Evolutionary conservation across 53 echinoderm and acorn worm genomes (phyloP).

Genomic region (Mesocentrotus franciscanus): DNA sequence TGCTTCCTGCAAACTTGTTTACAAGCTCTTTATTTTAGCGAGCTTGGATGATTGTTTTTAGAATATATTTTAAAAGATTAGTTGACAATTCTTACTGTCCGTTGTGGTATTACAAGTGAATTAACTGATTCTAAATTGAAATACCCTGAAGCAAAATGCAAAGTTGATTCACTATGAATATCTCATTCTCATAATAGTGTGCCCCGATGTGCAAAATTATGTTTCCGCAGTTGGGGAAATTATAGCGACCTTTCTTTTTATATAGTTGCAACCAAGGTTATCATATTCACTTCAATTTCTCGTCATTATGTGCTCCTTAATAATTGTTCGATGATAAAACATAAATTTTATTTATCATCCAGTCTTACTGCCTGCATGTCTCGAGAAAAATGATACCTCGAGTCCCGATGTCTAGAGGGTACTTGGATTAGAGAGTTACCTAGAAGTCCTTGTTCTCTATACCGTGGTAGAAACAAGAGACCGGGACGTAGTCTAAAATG

Average conservation of each 20-base stretch:
- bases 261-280: not conserved
- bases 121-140: too few relatives aligned
- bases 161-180: too few relatives aligned
- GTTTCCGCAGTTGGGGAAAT: not conserved
- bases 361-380: conserved; percentile 13
- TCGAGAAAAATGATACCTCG: not conserved
- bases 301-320: not conserved
- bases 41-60: too few relatives aligned
- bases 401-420: not conserved
- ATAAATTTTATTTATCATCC: not conserved
- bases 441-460: too few relatives aligned
- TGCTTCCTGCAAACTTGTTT: not conserved
- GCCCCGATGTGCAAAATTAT: not conserved
- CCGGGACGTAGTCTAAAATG: too few relatives aligned
- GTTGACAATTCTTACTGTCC: too few relatives aligned
- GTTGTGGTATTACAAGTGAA: too few relatives aligned
- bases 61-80: too few relatives aligned
- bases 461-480: too few relatives aligned
- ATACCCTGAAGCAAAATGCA: too few relatives aligned
- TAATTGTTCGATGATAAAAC: not conserved
- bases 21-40: not conserved
- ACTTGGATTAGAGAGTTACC: not conserved
- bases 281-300: not conserved
- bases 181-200: not conserved
- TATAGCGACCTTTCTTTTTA: not conserved